Base-by-base conservation (phyloP, 1,140 invertebrate genomes). In the Acromyrmex heyeri region DNA sequence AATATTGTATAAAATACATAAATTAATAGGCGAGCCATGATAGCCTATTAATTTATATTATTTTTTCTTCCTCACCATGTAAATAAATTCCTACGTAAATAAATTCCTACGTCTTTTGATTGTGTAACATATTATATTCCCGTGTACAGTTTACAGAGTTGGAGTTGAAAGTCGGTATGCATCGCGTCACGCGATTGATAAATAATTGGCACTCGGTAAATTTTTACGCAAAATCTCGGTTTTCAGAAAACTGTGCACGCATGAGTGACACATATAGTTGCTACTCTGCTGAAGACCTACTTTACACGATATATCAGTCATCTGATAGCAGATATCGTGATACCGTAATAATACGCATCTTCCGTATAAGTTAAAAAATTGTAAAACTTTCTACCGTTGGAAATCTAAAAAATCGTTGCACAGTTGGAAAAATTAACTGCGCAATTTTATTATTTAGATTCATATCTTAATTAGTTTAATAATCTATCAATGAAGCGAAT, bases 231-330 rank as follows among this genome's bases (percentile, higher is more conserved):
- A 75, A 62, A 81, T 57, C 62, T 44, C 24, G 5, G 21, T 82
- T 82, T 73, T 50, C 34, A 61, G 53, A 73, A 73, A 59, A 59
- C 4, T 2, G 21, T 0, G 18, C 27, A 38, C 18, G n/a, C 59
- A 18, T 6, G 5, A 61, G 34, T 2, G 21, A 10, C 7, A n/a
- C 27, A 24, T 16, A 27, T 12, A 18, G 14, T 1, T 77, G 38
- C 8, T 16, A 62, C 21, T 21, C 14, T n/a, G 34, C 38, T 34
- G 24, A n/a, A 75, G 27, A 75, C 34, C 53, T 73, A 82, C 24
- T 75, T 83, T 62, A 38, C 24, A 34, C 38, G 27, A 61, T 61
- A 61, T 75, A 83, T 83, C 67, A 82, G 55, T 4, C 16, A n/a
- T 16, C 30, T 70, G 78, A 81, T 83, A 83, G 5, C 38, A 24